Evolutionary conservation across 2,888 invertebrate genomes (phyloP), one percentile per base, ranked within the genome.

Genomic region (Disparrhopalites patrizii): DNA sequence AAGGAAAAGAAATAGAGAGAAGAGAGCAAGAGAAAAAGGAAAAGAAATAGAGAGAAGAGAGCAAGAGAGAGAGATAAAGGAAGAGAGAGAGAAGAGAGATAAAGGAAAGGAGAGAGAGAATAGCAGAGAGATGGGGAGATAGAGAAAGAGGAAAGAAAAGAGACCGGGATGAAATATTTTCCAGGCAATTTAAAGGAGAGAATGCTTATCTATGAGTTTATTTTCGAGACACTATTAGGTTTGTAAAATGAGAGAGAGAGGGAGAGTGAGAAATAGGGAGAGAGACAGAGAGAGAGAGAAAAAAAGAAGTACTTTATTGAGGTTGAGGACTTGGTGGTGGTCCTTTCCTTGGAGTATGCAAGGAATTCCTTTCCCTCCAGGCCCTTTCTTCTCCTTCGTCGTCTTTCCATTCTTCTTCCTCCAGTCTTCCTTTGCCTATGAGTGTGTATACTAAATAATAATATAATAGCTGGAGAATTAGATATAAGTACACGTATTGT

Each of bases 291-390:
- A 31, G n/a, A 18, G 56, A 4, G 31, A 31, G 25, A 57, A 27
- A 27, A n/a, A 5, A 13, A 20, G 40, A 57, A 57, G 57, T 61
- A 50, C 50, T 61, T 50, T 61, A 50, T 51, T 47, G 60, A 25
- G 40, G 33, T 5, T n/a, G 47, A 18, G 61, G 61, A 61, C 61
- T 61, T 61, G 33, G 50, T 51, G 61, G 61, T 61, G 61, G 61
- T 61, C 51, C 28, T 8, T 28, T 43, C 38, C 36, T 20, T 28
- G 5, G 18, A 7, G 15, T 33, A 33, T 36, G 23, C 56, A 33
- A 38, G 27, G 40, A 28, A 57, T 40, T 57, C 4, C 13, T 36
- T n/a, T 61, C 61, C 61, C 61, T 61, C 52, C 31, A 61, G 61
- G 61, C 61, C 61, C 61, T 61, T 57, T 47, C 47, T 8, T 23